Conservation (phyloP, 2,797 vertebrate genomes). For the Notolepis coatsorum region DNA sequence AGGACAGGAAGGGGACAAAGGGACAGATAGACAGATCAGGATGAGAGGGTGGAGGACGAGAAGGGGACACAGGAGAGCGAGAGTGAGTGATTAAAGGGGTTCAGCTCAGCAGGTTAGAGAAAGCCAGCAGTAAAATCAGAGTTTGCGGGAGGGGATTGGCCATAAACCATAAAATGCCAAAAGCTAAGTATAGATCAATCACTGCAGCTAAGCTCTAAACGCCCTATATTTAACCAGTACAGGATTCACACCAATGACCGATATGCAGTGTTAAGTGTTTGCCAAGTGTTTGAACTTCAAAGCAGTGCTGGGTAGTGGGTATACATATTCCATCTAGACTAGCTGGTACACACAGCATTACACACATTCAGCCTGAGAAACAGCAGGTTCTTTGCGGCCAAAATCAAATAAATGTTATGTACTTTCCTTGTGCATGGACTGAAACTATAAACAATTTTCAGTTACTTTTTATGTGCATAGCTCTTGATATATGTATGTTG, state of each 20-base stretch:
- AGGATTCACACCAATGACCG: constrained; percentile 37
- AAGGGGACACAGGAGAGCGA: constrained; percentile 66
- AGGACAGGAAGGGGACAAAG: constrained; percentile 55
- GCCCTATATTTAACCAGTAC: constrained; percentile 47
- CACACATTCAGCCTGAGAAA: neutral
- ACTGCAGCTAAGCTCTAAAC: constrained; percentile 23
- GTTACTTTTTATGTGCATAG: no score
- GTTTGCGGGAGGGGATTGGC: constrained; percentile 10
- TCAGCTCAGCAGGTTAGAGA: constrained; percentile 50
- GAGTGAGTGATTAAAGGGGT: constrained; percentile 52
- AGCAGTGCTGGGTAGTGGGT: constrained; percentile 21
- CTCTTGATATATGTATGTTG: no score
- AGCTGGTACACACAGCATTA: neutral
- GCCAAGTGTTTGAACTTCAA: constrained; percentile 29
- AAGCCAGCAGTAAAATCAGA: constrained; percentile 37
- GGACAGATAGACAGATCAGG: constrained; percentile 38
- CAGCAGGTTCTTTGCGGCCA: neutral
- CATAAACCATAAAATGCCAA: constrained; percentile 43
- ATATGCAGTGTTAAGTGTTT: constrained; percentile 52
- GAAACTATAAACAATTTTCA: no score
- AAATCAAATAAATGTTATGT: no score
- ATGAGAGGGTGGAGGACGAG: constrained; percentile 65
- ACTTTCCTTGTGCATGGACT: no score
- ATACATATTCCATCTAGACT: neutral
- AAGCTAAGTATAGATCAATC: constrained; percentile 34